Evolutionary conservation across 2,113 vertebrate species (phyloP).

Genomic region (Zapornia atra): DNA sequence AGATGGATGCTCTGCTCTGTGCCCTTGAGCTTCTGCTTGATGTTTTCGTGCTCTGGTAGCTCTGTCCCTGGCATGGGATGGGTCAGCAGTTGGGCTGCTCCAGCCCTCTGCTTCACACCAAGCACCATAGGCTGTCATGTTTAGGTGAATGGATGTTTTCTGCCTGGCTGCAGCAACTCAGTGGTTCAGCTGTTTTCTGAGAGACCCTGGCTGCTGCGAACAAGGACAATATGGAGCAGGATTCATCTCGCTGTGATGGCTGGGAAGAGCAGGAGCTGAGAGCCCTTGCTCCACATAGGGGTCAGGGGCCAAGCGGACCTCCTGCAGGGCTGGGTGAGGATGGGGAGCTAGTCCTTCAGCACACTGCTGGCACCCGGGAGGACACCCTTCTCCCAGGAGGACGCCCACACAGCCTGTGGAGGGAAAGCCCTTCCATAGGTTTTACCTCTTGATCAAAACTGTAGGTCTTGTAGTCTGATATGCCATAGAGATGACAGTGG

Average conservation of each 20-base stretch:
- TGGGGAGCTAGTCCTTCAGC: background rate
- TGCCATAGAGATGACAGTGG: rapidly evolving
- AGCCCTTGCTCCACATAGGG: background rate
- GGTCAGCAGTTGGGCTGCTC: rapidly evolving
- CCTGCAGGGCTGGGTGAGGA: background rate
- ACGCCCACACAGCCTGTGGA: rapidly evolving
- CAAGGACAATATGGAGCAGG: background rate
- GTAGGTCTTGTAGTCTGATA: background rate
- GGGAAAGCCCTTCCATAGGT: background rate
- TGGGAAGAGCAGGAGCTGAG: background rate
- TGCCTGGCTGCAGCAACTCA: background rate
- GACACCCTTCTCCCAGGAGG: rapidly evolving
- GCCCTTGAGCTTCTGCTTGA: background rate
- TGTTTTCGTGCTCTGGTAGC: background rate
- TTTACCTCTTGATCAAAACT: background rate
- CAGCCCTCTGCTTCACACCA: background rate
- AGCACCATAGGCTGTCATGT: background rate
- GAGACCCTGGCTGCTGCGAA: background rate
- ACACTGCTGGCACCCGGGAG: background rate
- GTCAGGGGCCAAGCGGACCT: rapidly evolving
- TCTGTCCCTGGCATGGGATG: background rate
- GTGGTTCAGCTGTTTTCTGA: background rate
- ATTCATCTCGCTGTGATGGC: rapidly evolving
- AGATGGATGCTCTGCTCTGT: background rate
- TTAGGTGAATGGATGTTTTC: background rate